Base-by-base conservation (phyloP, 2,888 invertebrate species). In the Volucella zonaria region DNA sequence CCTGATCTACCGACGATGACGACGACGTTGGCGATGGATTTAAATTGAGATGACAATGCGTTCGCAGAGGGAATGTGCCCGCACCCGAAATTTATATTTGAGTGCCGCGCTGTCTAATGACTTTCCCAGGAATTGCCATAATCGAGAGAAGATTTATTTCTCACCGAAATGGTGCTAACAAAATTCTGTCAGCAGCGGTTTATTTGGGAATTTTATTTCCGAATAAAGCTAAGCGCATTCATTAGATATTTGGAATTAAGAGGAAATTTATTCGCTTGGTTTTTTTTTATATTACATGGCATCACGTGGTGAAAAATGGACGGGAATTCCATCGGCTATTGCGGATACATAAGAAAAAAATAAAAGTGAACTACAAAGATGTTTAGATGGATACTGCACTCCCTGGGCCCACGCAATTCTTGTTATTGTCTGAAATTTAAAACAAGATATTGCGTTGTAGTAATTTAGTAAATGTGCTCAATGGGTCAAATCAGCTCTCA, bases 151-250 rank as follows among this genome's bases (percentile, higher is more conserved):
- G 52, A 76, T 59, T 14, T 45, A 38, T 51, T 75, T 43, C 59
- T 31, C 31, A 6, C 58, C 49, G 75, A 75, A 75, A 58, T 43
- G 70, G 59, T 70, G 45, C 61, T 59, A 61, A 68, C 61, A 68
- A 68, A 68, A 68, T 68, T 54, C 68, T 61, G 52, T 59, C 54
- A 31, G 15, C 42, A 23, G 42, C 38, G 23, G 56, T 64, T 54
- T 64, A 23, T 66, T 75, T 75, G 38, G 8, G 18, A 1, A 51
- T 43, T 76, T 68, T 68, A 49, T 67, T 54, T 54, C 40, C 68
- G 43, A 76, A 68, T 76, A 68, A 76, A 76, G 14, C 45, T 76
- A 68, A 64, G 68, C 51, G 68, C 47, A 68, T 68, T 49, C 76
- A 68, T 61, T 47, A 67, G 68, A 61, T 61, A 47, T 43, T 31